A percentile compares a stretch with the other conserved stretches of the same genome.
Conservation (phyloP, 2,888 invertebrate genomes). For the Pardosa pseudoannulata region DNA sequence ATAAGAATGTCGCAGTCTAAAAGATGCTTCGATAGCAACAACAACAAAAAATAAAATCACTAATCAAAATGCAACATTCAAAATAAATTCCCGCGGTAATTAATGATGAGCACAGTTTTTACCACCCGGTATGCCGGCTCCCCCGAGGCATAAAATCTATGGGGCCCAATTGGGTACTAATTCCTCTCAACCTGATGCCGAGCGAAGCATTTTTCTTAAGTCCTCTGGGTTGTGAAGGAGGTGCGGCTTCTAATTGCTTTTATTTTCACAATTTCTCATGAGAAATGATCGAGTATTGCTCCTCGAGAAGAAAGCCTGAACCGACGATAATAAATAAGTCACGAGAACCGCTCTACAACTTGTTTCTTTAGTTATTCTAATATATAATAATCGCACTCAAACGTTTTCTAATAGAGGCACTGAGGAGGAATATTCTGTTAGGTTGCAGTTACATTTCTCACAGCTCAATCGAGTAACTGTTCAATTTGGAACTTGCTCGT, state of each 20-base stretch:
- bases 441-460: too few relatives aligned
- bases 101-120: conserved; percentile 27
- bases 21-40: not conserved
- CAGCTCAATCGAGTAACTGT: too few relatives aligned
- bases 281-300: conserved; percentile 13
- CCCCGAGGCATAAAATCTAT: not conserved
- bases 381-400: not conserved
- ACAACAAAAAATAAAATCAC: conserved; percentile 1
- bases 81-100: conserved; percentile 19
- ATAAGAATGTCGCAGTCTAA: conserved; percentile 16
- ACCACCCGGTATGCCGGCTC: conserved; percentile 23
- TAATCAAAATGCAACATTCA: conserved; percentile 28
- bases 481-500: too few relatives aligned
- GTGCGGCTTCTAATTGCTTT: conserved; percentile 14
- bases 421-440: too few relatives aligned
- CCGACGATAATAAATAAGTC: conserved; percentile 2
- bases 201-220: conserved; percentile 19
- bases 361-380: not conserved
- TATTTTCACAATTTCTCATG: conserved; percentile 22
- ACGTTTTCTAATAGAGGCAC: not conserved
- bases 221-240: conserved; percentile 1
- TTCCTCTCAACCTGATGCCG: not conserved
- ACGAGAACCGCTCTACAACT: not conserved
- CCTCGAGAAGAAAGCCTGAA: not conserved
- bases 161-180: conserved; percentile 22